Evolutionary conservation across 2,797 vertebrate genomes (phyloP).

Genomic region (Sebastolobus altivelis): DNA sequence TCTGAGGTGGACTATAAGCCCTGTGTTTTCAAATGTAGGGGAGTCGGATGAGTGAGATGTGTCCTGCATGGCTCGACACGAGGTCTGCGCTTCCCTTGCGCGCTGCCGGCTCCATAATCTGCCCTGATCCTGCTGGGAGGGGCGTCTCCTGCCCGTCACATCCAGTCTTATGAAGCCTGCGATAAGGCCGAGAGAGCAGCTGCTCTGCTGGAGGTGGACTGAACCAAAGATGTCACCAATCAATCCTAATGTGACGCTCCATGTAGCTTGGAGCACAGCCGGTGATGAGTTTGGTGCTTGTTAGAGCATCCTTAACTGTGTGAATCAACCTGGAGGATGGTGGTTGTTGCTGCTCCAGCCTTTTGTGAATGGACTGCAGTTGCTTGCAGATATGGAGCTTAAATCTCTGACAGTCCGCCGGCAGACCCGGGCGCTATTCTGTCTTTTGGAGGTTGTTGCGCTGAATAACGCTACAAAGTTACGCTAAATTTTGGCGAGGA

Average conservation of each 20-base stretch:
- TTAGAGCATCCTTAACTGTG: neutral
- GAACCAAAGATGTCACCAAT: conserved; percentile 25
- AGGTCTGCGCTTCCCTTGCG: conserved; percentile 46
- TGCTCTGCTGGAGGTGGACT: conserved; percentile 43
- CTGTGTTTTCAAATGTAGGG: conserved; percentile 30
- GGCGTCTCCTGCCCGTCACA: conserved; percentile 40
- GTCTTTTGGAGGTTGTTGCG: no score
- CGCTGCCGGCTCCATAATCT: conserved; percentile 46
- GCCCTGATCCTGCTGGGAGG: conserved; percentile 59
- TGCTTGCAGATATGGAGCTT: neutral
- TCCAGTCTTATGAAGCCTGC: conserved; percentile 35
- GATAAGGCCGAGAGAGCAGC: conserved; percentile 46
- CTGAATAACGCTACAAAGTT: no score
- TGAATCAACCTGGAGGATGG: neutral
- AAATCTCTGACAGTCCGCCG: no score
- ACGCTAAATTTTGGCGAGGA: no score
- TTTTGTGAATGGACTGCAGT: conserved; percentile 6
- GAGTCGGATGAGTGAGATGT: conserved; percentile 15
- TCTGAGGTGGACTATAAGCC: neutral
- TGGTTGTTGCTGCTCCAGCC: neutral
- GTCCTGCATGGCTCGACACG: conserved; percentile 32
- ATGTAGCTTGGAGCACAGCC: conserved; percentile 14
- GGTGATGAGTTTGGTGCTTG: neutral
- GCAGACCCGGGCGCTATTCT: no score
- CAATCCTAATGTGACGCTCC: neutral